A percentile compares a stretch with the other conserved stretches of the same genome.
Evolutionary conservation across 2,797 vertebrate genomes (phyloP).

Genomic region (Potorous gilbertii): DNA sequence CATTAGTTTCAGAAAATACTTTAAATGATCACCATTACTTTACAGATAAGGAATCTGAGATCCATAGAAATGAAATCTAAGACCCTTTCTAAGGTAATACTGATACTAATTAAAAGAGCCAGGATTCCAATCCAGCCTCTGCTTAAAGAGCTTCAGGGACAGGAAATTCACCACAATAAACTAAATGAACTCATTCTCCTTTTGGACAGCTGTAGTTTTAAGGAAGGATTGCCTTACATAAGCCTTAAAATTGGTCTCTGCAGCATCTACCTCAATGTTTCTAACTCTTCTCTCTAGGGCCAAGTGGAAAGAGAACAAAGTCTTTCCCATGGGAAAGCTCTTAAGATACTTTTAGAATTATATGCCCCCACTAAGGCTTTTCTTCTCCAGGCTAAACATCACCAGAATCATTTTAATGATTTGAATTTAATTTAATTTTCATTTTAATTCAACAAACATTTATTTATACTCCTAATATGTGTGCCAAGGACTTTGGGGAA

Average conservation of each 20-base stretch:
- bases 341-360: not conserved
- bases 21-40: not conserved
- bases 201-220: not conserved
- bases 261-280: not conserved
- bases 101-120: not conserved
- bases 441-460: not conserved
- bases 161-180: not conserved
- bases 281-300: not conserved
- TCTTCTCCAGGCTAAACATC: conserved; percentile 20
- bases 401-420: not conserved
- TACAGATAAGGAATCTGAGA: not conserved
- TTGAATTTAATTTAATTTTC: not conserved
- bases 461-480: not conserved
- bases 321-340: not conserved
- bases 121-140: not conserved
- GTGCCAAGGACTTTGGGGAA: not conserved
- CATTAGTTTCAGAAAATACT: not conserved
- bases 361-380: not conserved
- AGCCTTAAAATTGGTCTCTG: not conserved
- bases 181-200: not conserved
- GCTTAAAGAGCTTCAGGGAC: not conserved
- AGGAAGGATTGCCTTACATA: not conserved
- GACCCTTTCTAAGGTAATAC: not conserved
- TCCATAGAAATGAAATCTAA: not conserved
- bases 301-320: not conserved